Evolutionary conservation across 1,140 invertebrate genomes (phyloP).

Genomic region (Diplogasteroides magnus): DNA sequence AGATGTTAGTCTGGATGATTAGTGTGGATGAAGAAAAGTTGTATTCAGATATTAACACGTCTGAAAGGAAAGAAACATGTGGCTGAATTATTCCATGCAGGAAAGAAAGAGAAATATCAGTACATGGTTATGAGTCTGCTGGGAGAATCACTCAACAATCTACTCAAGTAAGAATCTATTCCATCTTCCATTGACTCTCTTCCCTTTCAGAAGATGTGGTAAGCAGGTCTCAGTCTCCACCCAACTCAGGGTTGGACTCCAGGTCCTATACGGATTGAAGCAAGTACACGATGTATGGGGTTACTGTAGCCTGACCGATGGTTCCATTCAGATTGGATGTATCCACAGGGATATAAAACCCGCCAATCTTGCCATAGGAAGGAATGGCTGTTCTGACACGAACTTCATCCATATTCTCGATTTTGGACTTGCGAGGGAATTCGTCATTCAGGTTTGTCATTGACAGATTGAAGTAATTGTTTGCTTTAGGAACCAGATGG

Average conservation of each 20-base stretch:
- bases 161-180: constrained; percentile 8
- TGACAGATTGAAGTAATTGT: too few relatives aligned
- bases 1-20: background rate
- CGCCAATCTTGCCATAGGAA: constrained; percentile 26
- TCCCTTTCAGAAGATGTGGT: constrained; percentile 1
- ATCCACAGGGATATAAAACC: constrained; percentile 30
- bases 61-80: background rate
- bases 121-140: constrained; percentile 30
- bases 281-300: constrained; percentile 6
- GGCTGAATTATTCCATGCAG: constrained; percentile 9
- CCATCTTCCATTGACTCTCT: background rate
- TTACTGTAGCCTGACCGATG: constrained; percentile 5
- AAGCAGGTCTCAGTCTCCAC: constrained; percentile 3
- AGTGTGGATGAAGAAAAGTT: background rate
- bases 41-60: background rate
- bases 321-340: constrained; percentile 17
- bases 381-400: constrained; percentile 1
- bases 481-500: background rate
- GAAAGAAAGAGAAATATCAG: constrained; percentile 22
- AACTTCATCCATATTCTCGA: constrained; percentile 21
- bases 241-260: constrained; percentile 3
- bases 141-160: constrained; percentile 22
- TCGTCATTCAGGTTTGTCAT: background rate
- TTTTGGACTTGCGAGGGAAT: constrained; percentile 13
- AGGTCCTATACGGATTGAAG: constrained; percentile 4